Conservation (phyloP, 2,888 invertebrate genomes). For the Entomobrya multifasciata region DNA sequence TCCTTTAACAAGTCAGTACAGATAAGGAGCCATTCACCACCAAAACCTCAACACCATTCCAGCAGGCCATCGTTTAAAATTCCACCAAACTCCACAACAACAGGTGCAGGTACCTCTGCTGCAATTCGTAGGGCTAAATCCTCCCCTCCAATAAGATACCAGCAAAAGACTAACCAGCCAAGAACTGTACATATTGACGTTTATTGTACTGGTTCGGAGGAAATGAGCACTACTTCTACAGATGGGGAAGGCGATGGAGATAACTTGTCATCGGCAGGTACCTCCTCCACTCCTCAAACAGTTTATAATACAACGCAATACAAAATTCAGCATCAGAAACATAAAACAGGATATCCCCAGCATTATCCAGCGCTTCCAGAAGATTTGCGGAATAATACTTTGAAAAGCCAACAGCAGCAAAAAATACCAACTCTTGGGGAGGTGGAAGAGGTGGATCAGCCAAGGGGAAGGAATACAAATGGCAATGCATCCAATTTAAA, state of each 20-base stretch:
- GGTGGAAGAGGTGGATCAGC: neutral
- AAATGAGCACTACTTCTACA: slow-evolving; percentile 72
- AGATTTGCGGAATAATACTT: neutral
- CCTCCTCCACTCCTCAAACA: slow-evolving; percentile 85
- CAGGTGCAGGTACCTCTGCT: neutral
- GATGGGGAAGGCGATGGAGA: slow-evolving; percentile 81
- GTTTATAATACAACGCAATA: slow-evolving; percentile 86
- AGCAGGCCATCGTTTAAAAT: slow-evolving; percentile 50
- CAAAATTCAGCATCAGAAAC: slow-evolving; percentile 84
- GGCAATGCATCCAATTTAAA: neutral
- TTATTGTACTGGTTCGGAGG: slow-evolving; percentile 86
- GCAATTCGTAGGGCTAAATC: slow-evolving; percentile 68
- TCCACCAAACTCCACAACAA: neutral
- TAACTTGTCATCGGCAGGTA: slow-evolving; percentile 80
- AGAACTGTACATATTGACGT: slow-evolving; percentile 89
- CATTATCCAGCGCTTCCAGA: too few species aligned
- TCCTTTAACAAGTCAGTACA: slow-evolving; percentile 4
- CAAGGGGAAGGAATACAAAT: neutral
- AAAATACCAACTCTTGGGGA: neutral
- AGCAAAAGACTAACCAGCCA: slow-evolving; percentile 81
- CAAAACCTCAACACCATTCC: slow-evolving; percentile 57
- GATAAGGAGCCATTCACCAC: neutral
- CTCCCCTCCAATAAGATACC: slow-evolving; percentile 73
- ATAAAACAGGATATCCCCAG: slow-evolving; percentile 73
- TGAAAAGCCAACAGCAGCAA: neutral